phyloP scores from a whole-genome alignment of 2,113 vertebrate species.

The Oreochromis tanganicae region DNA sequence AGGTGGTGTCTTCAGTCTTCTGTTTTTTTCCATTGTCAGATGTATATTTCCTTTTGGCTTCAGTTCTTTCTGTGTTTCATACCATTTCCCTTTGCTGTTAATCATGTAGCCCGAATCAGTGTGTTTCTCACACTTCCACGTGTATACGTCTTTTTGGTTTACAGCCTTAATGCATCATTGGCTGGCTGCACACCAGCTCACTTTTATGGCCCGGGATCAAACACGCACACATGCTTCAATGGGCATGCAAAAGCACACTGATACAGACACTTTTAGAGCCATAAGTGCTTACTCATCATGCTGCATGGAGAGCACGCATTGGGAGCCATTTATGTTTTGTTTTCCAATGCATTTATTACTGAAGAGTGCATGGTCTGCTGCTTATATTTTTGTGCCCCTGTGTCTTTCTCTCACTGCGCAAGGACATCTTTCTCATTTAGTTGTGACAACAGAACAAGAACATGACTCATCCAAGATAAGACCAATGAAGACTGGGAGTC shows the following conservation, averaged over 20 bases:
- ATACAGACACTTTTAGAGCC: constrained; percentile 7
- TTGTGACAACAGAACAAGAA: constrained; percentile 28
- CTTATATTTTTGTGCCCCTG: background rate
- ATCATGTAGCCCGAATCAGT: background rate
- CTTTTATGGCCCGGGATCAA: constrained; percentile 51
- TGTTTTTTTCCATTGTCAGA: background rate
- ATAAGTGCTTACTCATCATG: constrained; percentile 56
- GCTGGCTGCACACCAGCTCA: constrained; percentile 22
- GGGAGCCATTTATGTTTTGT: constrained; percentile 28
- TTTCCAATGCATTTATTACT: constrained; percentile 28
- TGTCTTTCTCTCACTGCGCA: background rate
- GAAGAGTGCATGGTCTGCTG: background rate
- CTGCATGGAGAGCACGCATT: background rate
- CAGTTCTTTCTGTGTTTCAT: background rate
- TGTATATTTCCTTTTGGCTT: background rate
- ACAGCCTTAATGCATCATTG: constrained; percentile 45
- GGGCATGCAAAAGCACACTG: constrained; percentile 23
- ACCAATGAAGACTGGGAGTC: constrained; percentile 2
- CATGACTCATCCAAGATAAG: constrained; percentile 32
- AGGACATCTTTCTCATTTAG: constrained; percentile 21
- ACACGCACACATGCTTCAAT: constrained; percentile 28
- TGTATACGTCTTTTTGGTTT: constrained; percentile 10
- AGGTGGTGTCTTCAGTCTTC: background rate
- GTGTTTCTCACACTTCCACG: background rate
- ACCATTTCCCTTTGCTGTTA: background rate